These are phyloP conservation scores for Ahaetulla prasina DNA, from an alignment of 2,113 vertebrate genomes.

Conservation along the genomic window DNA sequence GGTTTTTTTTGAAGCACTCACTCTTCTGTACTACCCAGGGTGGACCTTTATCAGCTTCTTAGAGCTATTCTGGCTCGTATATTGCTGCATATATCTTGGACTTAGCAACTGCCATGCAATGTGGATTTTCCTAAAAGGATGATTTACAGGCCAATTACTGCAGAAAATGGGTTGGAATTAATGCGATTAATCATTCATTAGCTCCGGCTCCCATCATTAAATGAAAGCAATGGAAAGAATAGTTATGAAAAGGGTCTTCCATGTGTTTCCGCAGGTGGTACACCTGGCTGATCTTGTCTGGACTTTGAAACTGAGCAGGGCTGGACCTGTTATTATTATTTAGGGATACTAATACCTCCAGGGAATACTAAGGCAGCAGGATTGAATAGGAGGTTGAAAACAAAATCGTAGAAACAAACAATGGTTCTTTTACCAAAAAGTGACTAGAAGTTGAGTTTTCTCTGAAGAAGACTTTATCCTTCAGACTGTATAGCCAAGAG, in stretches of 20 bases:
- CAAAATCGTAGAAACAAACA: neutral
- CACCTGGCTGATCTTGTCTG: neutral
- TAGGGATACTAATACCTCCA: neutral
- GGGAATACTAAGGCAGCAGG: neutral
- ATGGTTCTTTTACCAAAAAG: neutral
- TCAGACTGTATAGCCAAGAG: neutral
- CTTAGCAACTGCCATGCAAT: slow-evolving; percentile 6
- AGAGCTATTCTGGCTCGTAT: fast-evolving
- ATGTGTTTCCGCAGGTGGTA: neutral
- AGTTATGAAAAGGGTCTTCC: neutral
- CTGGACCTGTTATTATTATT: neutral
- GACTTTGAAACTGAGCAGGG: neutral
- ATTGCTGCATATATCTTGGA: neutral
- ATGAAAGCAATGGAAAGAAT: neutral
- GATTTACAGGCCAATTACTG: slow-evolving; percentile 31
- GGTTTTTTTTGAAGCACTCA: neutral
- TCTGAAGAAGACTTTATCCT: neutral
- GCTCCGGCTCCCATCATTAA: neutral
- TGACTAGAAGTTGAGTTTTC: neutral
- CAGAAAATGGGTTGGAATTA: slow-evolving; percentile 6
- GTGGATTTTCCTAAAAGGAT: neutral
- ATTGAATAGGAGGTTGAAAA: neutral
- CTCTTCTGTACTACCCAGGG: neutral
- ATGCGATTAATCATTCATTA: neutral
- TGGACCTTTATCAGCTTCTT: neutral